Evolutionary conservation across 2,888 invertebrate genomes (phyloP), one percentile per base, ranked within the genome.

Genomic region (Pyrrhia umbra): DNA sequence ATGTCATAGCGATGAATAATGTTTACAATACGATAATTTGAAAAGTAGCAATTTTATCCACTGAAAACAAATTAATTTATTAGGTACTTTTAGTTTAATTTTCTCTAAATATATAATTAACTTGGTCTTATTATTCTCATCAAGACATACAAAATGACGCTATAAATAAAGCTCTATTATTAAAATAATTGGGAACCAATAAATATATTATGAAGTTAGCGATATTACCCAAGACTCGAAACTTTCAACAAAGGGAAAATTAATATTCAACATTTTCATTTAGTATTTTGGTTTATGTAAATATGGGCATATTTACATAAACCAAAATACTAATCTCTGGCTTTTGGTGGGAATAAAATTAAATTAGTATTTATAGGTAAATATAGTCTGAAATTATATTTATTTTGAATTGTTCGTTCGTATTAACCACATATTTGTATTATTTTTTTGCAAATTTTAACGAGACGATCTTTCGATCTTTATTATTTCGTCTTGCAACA

Each of bases 211-310:
- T 23, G 18, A 47, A 51, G 4, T 49, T 39, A 0, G 15, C 6
- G 68, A 55, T 23, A 72, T 15, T 18, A 21, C 9, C 34, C 18
- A 23, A 73, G 23, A n/a, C 67, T 45, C 30, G 13, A 0, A 40
- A 55, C 5, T 56, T 55, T 13, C 20, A 62, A 51, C 40, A 51
- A 68, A 66, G 20, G 18, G 18, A 20, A 27, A 37, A 56, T 51
- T 66, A 73, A 56, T 73, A 46, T 39, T 30, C 9, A 13, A 37
- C 47, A 63, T 71, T 51, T 63, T 62, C 20, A 63, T 46, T 70
- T 16, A 13, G 30, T 30, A 16, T 39, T 66, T 62, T 37, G 27
- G 8, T 45, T 59, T 67, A n/a, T 25, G 30, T 23, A 10, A 25
- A 10, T 45, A 13, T 21, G 2, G 10, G 20, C 10, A n/a, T 9